These are phyloP conservation scores for Frankliniella intonsa DNA, from an alignment of 2,888 invertebrate species.

Conservation along the genomic window DNA sequence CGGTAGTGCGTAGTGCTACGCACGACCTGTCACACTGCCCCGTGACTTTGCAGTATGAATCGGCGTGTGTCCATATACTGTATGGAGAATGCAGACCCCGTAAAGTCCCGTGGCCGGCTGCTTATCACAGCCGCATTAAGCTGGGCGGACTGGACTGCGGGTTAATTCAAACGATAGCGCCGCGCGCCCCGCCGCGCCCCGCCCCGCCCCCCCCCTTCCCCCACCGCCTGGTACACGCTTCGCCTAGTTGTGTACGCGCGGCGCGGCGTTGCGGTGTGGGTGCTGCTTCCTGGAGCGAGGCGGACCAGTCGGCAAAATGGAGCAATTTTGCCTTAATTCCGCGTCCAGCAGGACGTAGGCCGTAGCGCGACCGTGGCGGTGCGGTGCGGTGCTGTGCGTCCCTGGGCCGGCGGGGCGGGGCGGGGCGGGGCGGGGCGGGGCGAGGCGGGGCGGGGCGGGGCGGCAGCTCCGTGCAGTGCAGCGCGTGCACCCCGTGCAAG, in stretches of 20 bases:
- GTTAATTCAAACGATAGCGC: neutral
- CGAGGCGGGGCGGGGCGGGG: neutral
- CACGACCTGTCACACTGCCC: no score
- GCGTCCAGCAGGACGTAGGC: neutral
- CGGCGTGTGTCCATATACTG: no score
- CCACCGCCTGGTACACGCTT: no score
- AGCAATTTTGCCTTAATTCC: neutral
- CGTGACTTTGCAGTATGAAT: no score
- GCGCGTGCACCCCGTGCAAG: no score
- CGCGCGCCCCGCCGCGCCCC: neutral
- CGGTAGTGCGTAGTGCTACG: no score
- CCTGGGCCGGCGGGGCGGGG: neutral
- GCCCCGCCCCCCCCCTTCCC: neutral
- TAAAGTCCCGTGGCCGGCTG: neutral
- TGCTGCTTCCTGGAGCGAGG: no score
- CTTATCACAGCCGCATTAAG: neutral
- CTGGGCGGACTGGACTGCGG: neutral
- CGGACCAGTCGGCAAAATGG: neutral
- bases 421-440: neutral
- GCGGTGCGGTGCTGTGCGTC: neutral
- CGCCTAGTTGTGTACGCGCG: no score
- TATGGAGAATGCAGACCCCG: neutral
- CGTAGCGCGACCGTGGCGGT: neutral
- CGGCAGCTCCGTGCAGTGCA: neutral
- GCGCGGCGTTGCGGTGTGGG: no score